phyloP scores from a whole-genome alignment of 2,113 vertebrate genomes.

The Silurus meridionalis region DNA sequence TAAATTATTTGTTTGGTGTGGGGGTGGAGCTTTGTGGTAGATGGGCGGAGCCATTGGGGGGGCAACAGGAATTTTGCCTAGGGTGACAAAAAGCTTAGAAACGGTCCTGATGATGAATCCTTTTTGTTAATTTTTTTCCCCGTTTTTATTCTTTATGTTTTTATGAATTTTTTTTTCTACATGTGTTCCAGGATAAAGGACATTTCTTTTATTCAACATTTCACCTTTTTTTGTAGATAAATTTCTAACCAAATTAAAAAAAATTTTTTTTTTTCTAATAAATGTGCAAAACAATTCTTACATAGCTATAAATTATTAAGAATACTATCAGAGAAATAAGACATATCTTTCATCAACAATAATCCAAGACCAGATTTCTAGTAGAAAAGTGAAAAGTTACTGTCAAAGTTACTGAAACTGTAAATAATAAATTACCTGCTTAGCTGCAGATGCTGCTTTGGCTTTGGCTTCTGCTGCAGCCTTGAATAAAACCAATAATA shows the following conservation, averaged over 20 bases:
- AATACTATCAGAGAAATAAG: neutral
- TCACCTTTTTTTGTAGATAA: too few species aligned
- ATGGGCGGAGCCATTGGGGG: too few species aligned
- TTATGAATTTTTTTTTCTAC: neutral
- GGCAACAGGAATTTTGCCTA: too few species aligned
- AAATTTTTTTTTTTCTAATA: too few species aligned
- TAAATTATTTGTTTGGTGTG: too few species aligned
- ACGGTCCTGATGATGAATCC: neutral
- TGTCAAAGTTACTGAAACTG: neutral
- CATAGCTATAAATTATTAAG: neutral
- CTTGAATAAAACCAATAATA: slow-evolving; percentile 52
- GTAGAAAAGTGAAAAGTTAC: neutral
- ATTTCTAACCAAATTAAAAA: too few species aligned
- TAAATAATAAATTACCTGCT: slow-evolving; percentile 56
- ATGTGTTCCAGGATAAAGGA: neutral
- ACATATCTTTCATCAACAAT: neutral
- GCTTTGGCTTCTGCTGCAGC: slow-evolving; percentile 57
- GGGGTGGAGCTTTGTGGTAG: too few species aligned
- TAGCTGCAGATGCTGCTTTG: slow-evolving; percentile 40
- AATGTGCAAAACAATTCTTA: neutral
- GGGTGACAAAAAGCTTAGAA: neutral
- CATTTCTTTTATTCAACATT: neutral
- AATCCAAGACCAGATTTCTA: neutral
- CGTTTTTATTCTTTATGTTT: neutral
- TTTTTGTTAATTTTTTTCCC: neutral